Conservation (phyloP, 2,113 vertebrate genomes). For the Cyanistes caeruleus region DNA sequence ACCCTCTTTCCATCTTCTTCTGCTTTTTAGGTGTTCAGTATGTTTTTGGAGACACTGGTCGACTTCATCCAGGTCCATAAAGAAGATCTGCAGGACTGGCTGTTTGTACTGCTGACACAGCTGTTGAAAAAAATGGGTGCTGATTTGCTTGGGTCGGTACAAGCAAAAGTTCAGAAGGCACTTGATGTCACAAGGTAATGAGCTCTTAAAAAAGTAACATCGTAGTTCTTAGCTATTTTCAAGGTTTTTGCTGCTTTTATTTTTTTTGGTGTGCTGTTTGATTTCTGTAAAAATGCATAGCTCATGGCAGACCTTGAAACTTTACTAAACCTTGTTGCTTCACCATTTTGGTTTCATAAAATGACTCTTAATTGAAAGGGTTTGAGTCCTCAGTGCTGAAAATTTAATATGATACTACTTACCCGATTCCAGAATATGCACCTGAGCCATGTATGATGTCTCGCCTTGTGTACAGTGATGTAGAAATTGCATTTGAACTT, state of each 20-base stretch:
- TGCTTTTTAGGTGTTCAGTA: conserved; percentile 92
- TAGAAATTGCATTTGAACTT: not conserved
- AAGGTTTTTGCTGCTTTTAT: not conserved
- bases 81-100: conserved; percentile 95
- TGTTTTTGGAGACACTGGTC: conserved; percentile 98
- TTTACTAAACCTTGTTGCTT: not conserved
- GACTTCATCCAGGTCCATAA: conserved; percentile 96
- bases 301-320: not conserved
- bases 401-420: not conserved
- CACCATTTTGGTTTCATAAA: not conserved
- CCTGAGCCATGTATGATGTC: not conserved
- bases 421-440: not conserved
- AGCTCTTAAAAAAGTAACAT: not conserved
- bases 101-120: conserved; percentile 93
- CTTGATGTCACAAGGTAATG: conserved; percentile 92
- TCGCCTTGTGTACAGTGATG: not conserved
- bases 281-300: not conserved
- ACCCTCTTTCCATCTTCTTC: conserved; percentile 50
- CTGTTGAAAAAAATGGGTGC: conserved; percentile 98
- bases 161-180: conserved; percentile 96
- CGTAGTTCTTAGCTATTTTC: not conserved
- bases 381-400: not conserved
- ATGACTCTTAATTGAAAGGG: not conserved
- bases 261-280: not conserved
- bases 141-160: conserved; percentile 95